Evolutionary conservation across 2,797 vertebrate species (phyloP), one percentile per base, ranked within the genome.

Genomic region (Spinibarbus caldwelli): DNA sequence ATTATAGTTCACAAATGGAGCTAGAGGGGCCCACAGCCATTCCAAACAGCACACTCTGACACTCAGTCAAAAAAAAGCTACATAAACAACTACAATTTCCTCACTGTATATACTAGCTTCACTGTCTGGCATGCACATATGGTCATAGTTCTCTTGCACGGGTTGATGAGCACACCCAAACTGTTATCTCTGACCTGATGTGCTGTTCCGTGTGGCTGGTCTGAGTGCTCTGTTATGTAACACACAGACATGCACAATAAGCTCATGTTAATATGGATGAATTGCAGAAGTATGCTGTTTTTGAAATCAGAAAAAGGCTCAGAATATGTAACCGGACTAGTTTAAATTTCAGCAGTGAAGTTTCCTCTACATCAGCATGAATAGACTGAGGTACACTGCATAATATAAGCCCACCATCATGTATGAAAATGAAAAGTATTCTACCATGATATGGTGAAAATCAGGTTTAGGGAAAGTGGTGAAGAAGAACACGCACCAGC

Each of bases 181-280:
- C 36, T n/a, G 66, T 81, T 89, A 90, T 85, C 89, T 89, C 85
- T 88, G 86, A 87, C 86, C 89, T 76, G 57, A 90, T 77, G 85
- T 86, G 34, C 79, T 92, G 87, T 92, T 92, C 91, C 90, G 8
- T 90, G 82, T 90, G 85, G 89, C 89, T 93, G 89, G 90, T 91
- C 80, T 87, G 86, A 89, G 86, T 86, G 87, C 78, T 76, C 15
- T 84, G 68, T 86, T 86, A 84, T 70, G 85, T 86, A 89, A 86
- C 86, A 82, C 68, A 88, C 78, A 76, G 47, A 82, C 77, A 59
- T 19, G 29, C 73, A 83, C 64, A 23, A 66, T 86, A 86, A 52
- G 41, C 34, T 81, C 38, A 81, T 81, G 59, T 38, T 85, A 73
- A 76, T 67, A 76, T 45, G 84, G 59, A 38, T 81, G 71, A 64